phyloP scores from a whole-genome alignment of 2,888 invertebrate species.

The Agriotes lineatus region DNA sequence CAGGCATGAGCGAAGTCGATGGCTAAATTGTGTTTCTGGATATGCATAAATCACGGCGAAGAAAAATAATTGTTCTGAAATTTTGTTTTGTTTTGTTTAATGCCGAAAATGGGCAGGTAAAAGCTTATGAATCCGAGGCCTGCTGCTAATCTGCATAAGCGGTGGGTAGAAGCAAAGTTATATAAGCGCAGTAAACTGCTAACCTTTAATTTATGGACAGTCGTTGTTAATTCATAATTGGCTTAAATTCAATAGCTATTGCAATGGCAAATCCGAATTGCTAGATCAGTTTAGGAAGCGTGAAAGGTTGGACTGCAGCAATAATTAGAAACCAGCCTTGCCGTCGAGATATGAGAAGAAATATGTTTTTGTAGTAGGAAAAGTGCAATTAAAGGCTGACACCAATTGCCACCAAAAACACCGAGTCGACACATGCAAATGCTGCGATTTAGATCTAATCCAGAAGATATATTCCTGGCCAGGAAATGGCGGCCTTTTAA shows the following conservation, averaged over 20 bases:
- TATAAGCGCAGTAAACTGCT: not conserved
- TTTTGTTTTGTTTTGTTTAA: too few species aligned
- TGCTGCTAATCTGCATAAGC: not conserved
- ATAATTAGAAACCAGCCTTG: not conserved
- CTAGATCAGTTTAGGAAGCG: constrained; percentile 3
- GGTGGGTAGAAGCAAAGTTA: not conserved
- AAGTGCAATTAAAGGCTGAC: not conserved
- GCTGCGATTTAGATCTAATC: too few species aligned
- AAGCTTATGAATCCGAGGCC: too few species aligned
- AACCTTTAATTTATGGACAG: constrained; percentile 5
- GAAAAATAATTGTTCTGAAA: too few species aligned
- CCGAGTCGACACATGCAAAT: not conserved
- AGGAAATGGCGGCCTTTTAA: too few species aligned
- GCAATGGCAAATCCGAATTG: not conserved
- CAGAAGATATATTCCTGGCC: too few species aligned
- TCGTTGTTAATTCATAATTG: not conserved
- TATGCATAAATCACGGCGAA: too few species aligned
- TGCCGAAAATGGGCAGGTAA: too few species aligned
- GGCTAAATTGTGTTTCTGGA: too few species aligned
- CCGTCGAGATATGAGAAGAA: not conserved
- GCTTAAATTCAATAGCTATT: not conserved
- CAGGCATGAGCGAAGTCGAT: too few species aligned
- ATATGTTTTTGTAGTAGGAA: not conserved
- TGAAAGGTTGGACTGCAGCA: constrained; percentile 3
- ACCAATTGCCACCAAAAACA: not conserved